Evolutionary conservation across 2,888 invertebrate genomes (phyloP).

Genomic region (Yponomeuta malinellus): DNA sequence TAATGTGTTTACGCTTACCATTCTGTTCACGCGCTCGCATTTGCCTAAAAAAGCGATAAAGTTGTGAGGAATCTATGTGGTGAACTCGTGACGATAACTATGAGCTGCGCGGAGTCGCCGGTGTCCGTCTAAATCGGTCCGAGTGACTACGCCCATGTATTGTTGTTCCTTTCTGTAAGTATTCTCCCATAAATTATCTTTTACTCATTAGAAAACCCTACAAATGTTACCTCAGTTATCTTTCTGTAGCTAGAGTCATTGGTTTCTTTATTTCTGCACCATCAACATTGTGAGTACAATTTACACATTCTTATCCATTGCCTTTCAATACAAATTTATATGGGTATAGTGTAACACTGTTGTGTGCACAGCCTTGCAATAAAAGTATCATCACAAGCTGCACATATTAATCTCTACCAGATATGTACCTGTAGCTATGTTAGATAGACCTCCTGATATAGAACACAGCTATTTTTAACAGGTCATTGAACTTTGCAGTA

Average conservation of each 20-base stretch:
- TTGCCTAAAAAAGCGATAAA: slow-evolving; percentile 34
- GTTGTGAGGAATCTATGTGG: slow-evolving; percentile 35
- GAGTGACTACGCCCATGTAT: slow-evolving; percentile 60
- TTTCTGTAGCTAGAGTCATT: neutral
- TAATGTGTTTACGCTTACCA: slow-evolving; percentile 44
- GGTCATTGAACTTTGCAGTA: slow-evolving; percentile 22
- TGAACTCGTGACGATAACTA: slow-evolving; percentile 4
- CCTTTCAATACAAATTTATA: neutral
- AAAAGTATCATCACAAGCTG: neutral
- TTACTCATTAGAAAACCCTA: neutral
- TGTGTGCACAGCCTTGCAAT: neutral
- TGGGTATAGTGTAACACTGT: neutral
- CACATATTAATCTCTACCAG: neutral
- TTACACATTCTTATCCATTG: neutral
- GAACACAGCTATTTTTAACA: slow-evolving; percentile 9
- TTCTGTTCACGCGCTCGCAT: slow-evolving; percentile 33
- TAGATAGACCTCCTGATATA: neutral
- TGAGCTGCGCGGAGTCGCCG: slow-evolving; percentile 36
- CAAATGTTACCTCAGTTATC: neutral
- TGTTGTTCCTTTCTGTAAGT: slow-evolving; percentile 76
- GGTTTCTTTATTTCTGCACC: neutral
- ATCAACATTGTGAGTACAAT: neutral
- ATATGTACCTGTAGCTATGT: neutral
- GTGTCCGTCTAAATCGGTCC: slow-evolving; percentile 33
- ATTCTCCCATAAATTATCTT: slow-evolving; percentile 21